Base-by-base conservation (phyloP, 2,797 vertebrate genomes). In the Gymnoscopelus braueri region DNA sequence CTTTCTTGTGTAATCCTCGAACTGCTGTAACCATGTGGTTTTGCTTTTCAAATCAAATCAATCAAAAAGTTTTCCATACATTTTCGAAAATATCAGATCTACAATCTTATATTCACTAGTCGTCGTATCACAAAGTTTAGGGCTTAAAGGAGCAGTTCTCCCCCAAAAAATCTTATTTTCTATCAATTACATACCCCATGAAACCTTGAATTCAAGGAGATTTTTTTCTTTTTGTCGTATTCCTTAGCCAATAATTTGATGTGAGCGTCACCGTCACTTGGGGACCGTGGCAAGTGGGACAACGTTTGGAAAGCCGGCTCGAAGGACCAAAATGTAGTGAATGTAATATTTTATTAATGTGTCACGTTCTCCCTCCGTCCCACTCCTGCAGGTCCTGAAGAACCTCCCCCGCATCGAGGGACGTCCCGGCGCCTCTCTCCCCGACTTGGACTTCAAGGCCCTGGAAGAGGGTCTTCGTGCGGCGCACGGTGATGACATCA, bases 401-500 rank as follows among this genome's bases (percentile, higher is more conserved):
- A 93, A 93, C 3, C 92, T 97, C 3, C 89, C 94, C 0, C 90
- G 96, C 0, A 79, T 97, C 0, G 96, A 98, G 71, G 97, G 97
- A 1, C 95, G 96, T 29, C 97, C 97, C 0, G 97, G 97, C 0
- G 95, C 96, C 65, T 93, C 95, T 0, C 90, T 98, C 39, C 88
- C 95, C 0, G 69, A 95, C 0, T 78, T 96, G 93, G 95, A 98
- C 69, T 96, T 98, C 67, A 62, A 88, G 51, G 77, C 80, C 0
- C 84, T 98, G 80, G 95, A 96, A 70, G 88, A 91, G 66, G 93
- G 94, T 12, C 88, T 97, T 51, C 78, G 19, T 0, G 83, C 89
- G 0, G 56, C 91, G 2, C 93, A 97, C 0, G 87, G 90, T 0
- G 95, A 96, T 0, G 95, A 97, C 0, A 94, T 97, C 80, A 95